Base-by-base conservation (phyloP, 2,113 vertebrate genomes). In the Edolisoma coerulescens region DNA sequence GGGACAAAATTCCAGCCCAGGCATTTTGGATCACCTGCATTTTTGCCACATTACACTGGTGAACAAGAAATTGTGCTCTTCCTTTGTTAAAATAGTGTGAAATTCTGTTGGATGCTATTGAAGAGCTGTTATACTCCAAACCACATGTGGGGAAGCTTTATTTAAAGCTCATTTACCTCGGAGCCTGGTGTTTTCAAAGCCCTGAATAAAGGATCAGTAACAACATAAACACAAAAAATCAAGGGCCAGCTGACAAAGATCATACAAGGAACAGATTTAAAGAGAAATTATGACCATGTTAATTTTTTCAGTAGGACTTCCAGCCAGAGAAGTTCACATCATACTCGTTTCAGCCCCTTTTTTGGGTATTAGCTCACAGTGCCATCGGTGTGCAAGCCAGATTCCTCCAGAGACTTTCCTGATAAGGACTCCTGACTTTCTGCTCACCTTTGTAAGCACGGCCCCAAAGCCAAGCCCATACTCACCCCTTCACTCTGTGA, bases 381-480 rank as follows among this genome's bases (percentile, higher is more conserved):
- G 54, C 47, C 11, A 37, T 33, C 0, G 0, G 16, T 4, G 3
- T 10, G 9, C 0, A 3, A 85, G 52, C 7, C 60, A 59, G 27
- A 74, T 41, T 84, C 56, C 59, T 77, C 42, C 67, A 60, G 30
- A 79, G 32, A n/a, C 20, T 16, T 60, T 75, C 33, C 42, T 57
- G 54, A 47, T 47, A 67, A 85, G 50, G 47, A 69, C 21, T 67
- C 39, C 57, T 56, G 68, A 67, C 12, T 35, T 69, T 45, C 56
- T 87, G 87, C 45, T 83, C 22, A 0, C 30, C n/a, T 79, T 33
- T 49, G 9, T 26, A 64, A 91, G 74, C 70, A 83, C 35, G 64
- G 2, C 27, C 68, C 47, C 75, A 68, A 83, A 94, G 59, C 41
- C 71, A 87, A 93, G 79, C 50, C 78, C 90, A 74, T 45, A 61